These are phyloP conservation scores for Perizoma flavofasciatum DNA, from an alignment of 2,888 invertebrate species.

Conservation along the genomic window DNA sequence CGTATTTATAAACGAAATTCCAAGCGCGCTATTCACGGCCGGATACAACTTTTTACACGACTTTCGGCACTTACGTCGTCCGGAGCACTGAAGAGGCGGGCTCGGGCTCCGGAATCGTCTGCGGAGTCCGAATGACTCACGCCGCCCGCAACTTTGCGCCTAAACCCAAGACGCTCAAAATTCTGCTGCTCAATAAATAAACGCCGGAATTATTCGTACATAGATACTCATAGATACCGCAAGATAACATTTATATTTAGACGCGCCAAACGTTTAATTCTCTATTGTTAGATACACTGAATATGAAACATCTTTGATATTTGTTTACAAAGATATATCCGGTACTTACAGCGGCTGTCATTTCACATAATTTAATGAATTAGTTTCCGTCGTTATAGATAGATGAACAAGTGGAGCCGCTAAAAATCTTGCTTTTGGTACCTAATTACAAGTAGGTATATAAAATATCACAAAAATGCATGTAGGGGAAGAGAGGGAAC, in stretches of 20 bases:
- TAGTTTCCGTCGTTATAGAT: neutral
- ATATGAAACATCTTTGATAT: slow-evolving; percentile 37
- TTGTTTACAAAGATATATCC: slow-evolving; percentile 25
- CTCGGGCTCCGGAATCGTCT: slow-evolving; percentile 69
- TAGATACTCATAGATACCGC: slow-evolving; percentile 57
- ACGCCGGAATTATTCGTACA: slow-evolving; percentile 50
- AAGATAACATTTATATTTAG: slow-evolving; percentile 59
- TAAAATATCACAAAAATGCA: too few relatives aligned
- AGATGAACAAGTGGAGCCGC: too few relatives aligned
- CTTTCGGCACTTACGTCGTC: slow-evolving; percentile 81
- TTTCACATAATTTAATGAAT: neutral
- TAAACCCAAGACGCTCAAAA: slow-evolving; percentile 56
- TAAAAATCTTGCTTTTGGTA: too few relatives aligned
- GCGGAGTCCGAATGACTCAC: slow-evolving; percentile 69
- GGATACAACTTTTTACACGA: slow-evolving; percentile 83
- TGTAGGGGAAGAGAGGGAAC: too few relatives aligned
- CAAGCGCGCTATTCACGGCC: slow-evolving; percentile 74
- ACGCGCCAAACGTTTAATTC: slow-evolving; percentile 55
- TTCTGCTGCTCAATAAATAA: slow-evolving; percentile 55
- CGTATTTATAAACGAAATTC: slow-evolving; percentile 82
- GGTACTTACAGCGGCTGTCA: neutral
- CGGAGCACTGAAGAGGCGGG: slow-evolving; percentile 77
- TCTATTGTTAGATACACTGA: slow-evolving; percentile 40
- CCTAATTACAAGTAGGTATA: too few relatives aligned
- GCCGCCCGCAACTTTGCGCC: slow-evolving; percentile 49